Evolutionary conservation across 2,888 invertebrate species (phyloP).

Genomic region (Macropis europaea): DNA sequence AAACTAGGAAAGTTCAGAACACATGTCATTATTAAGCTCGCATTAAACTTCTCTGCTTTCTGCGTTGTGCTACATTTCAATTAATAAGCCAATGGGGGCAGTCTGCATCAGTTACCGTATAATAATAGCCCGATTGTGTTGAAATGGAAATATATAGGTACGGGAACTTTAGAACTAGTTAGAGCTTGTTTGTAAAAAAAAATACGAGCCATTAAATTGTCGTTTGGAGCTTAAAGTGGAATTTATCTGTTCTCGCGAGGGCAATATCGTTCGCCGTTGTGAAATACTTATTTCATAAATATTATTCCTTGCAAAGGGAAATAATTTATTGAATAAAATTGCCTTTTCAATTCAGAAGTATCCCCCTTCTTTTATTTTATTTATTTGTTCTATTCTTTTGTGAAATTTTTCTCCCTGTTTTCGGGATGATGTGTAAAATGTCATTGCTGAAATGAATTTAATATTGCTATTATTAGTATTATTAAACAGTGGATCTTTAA

Average conservation of each 20-base stretch:
- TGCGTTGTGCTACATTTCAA: conserved; percentile 4
- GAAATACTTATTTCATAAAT: no score
- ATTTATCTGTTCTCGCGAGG: background rate
- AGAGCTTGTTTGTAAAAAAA: background rate
- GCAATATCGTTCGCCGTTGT: background rate
- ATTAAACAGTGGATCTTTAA: no score
- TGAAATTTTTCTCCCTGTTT: no score
- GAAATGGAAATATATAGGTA: conserved; percentile 6
- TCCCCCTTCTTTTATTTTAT: no score
- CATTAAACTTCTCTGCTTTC: background rate
- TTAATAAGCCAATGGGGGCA: conserved; percentile 16
- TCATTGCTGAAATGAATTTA: no score
- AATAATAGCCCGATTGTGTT: conserved; percentile 24
- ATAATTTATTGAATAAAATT: no score
- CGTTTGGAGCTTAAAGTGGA: background rate
- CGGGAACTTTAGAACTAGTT: conserved; percentile 33
- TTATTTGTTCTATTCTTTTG: no score
- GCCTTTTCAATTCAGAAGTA: no score
- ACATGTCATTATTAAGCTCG: background rate
- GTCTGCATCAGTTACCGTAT: conserved; percentile 18
- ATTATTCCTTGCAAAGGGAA: no score
- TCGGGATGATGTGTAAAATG: no score
- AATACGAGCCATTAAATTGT: conserved; percentile 15
- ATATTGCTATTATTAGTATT: no score
- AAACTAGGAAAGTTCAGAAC: background rate